Evolutionary conservation across 2,797 vertebrate genomes (phyloP).

Genomic region (Esox masquinongy): DNA sequence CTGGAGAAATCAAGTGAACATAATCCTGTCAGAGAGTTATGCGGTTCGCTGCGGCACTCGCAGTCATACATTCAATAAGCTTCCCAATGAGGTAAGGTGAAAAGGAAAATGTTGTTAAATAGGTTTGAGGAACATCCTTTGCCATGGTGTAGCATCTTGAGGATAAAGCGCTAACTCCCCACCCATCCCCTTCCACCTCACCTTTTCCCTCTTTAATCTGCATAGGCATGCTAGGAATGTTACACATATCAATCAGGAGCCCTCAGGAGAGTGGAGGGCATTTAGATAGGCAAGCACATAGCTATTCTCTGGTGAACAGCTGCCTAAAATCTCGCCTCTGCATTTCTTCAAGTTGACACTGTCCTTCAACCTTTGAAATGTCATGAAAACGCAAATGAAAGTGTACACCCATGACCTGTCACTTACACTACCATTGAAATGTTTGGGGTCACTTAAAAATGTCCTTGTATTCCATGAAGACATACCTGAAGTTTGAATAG

Average conservation of each 20-base stretch:
- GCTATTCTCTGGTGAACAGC: too few species aligned
- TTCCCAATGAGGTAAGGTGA: neutral
- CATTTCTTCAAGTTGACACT: too few species aligned
- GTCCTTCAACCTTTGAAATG: too few species aligned
- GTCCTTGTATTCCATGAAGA: too few species aligned
- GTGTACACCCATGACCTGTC: too few species aligned
- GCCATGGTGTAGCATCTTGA: slow-evolving; percentile 29
- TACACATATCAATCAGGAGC: slow-evolving; percentile 19
- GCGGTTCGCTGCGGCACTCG: slow-evolving; percentile 40
- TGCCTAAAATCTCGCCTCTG: too few species aligned
- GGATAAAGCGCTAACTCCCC: slow-evolving; percentile 32
- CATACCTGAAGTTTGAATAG: too few species aligned
- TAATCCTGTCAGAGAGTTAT: slow-evolving; percentile 55
- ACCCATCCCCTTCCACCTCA: slow-evolving; percentile 8
- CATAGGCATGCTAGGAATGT: slow-evolving; percentile 25
- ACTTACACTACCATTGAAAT: too few species aligned
- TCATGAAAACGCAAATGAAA: too few species aligned
- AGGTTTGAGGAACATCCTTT: neutral
- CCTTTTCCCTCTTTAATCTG: slow-evolving; percentile 15
- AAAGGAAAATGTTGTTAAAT: neutral
- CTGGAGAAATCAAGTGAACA: slow-evolving; percentile 54
- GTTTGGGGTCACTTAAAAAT: too few species aligned
- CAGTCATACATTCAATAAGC: slow-evolving; percentile 38
- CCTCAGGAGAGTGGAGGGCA: slow-evolving; percentile 27
- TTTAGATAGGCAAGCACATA: slow-evolving; percentile 46